A percentile compares a stretch with the other conserved stretches of the same genome.
These are phyloP conservation scores for Murina feae DNA, from an alignment of 2,113 vertebrate genomes.

Conservation along the genomic window DNA sequence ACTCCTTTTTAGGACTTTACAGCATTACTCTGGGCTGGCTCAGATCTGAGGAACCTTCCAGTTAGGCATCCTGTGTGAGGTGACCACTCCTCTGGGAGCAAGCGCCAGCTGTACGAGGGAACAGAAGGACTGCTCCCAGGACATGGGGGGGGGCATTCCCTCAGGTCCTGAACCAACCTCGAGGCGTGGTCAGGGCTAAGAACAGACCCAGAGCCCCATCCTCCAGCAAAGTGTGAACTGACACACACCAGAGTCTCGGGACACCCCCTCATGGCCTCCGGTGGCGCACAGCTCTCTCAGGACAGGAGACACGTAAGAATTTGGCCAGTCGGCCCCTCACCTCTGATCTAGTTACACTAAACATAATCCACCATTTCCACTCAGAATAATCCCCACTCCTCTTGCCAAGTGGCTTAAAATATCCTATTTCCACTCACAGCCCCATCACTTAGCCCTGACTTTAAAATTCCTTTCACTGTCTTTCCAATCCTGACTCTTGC, in stretches of 20 bases:
- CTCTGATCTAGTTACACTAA: neutral
- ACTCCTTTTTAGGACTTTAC: neutral
- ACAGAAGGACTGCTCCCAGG: too few species aligned
- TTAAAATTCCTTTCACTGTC: neutral
- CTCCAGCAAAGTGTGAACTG: neutral
- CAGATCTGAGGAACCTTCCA: neutral
- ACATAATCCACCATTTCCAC: neutral
- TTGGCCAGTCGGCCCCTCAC: neutral
- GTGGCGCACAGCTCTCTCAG: neutral
- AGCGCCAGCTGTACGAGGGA: neutral
- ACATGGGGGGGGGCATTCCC: neutral
- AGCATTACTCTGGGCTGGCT: neutral
- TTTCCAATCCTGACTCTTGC: neutral
- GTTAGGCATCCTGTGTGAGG: neutral
- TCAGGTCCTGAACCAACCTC: neutral
- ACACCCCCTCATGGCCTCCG: neutral
- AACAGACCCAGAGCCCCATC: neutral
- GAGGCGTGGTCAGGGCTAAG: neutral
- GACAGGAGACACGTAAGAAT: accelerated
- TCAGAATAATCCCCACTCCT: neutral
- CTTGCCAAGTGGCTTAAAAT: constrained; percentile 32
- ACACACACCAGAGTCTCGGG: neutral
- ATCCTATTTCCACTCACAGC: neutral
- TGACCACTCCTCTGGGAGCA: neutral
- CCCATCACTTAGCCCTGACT: neutral